Percentiles rank a stretch among this genome's conserved stretches.
phyloP scores from a whole-genome alignment of 2,888 invertebrate species.

The Leptinotarsa haldemani region DNA sequence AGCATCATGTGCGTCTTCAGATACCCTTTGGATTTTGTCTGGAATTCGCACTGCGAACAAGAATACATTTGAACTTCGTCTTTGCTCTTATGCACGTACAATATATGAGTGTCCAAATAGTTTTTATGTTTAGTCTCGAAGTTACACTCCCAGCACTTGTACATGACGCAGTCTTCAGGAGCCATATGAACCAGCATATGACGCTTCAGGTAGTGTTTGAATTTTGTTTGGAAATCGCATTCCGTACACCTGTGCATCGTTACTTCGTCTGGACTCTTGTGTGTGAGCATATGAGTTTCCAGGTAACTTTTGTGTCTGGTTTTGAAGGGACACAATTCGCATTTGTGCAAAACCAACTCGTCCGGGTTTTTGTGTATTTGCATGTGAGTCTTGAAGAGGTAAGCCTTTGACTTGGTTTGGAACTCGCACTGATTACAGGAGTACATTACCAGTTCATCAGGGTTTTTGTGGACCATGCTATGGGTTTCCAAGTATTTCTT shows the following conservation, averaged over 20 bases:
- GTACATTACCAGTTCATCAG: conserved; percentile 49
- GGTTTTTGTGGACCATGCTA: conserved; percentile 47
- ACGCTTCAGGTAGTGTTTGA: conserved; percentile 48
- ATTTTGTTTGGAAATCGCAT: conserved; percentile 47
- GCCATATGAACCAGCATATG: conserved; percentile 46
- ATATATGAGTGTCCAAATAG: conserved; percentile 46
- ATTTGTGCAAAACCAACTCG: conserved; percentile 40
- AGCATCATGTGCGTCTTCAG: conserved; percentile 50
- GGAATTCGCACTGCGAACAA: conserved; percentile 47
- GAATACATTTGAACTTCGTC: conserved; percentile 47
- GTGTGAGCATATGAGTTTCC: conserved; percentile 49
- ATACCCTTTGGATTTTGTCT: conserved; percentile 50
- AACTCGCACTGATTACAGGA: conserved; percentile 48
- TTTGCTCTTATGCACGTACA: conserved; percentile 43
- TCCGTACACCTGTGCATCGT: conserved; percentile 45
- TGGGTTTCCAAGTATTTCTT: conserved; percentile 50
- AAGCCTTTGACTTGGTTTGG: conserved; percentile 50
- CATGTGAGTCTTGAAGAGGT: conserved; percentile 48
- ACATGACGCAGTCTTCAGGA: conserved; percentile 45
- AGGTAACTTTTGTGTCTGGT: conserved; percentile 50
- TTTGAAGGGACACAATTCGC: conserved; percentile 45
- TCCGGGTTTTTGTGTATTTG: conserved; percentile 46
- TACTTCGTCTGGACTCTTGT: conserved; percentile 47
- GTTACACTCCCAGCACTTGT: conserved; percentile 47
- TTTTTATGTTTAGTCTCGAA: conserved; percentile 50